These are phyloP conservation scores for Julus scandinavius DNA, from an alignment of 2,888 invertebrate species.

Conservation along the genomic window DNA sequence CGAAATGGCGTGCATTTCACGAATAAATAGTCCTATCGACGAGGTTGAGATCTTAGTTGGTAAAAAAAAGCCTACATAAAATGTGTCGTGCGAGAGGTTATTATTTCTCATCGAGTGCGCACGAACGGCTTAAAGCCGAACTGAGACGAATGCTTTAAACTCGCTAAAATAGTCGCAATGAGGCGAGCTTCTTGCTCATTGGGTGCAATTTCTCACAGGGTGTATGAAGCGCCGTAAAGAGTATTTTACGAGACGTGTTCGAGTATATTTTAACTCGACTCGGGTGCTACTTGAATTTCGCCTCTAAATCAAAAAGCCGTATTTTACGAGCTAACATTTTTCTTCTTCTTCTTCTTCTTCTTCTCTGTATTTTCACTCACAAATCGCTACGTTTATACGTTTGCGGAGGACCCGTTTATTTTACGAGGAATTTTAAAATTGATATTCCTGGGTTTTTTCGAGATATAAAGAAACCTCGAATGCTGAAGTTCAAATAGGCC, in stretches of 20 bases:
- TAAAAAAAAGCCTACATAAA: constrained; percentile 3
- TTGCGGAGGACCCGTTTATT: constrained; percentile 38
- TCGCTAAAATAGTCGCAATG: background rate
- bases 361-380: constrained; percentile 20
- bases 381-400: constrained; percentile 22
- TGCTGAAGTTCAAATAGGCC: background rate
- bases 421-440: constrained; percentile 21
- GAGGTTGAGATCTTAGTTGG: constrained; percentile 43
- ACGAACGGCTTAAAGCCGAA: constrained; percentile 33
- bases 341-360: constrained; percentile 27
- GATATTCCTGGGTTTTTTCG: constrained; percentile 10
- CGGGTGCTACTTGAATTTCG: constrained; percentile 38
- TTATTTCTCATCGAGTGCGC: constrained; percentile 40
- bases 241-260: constrained; percentile 36
- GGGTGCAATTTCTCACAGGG: constrained; percentile 27
- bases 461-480: background rate
- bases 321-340: constrained; percentile 38
- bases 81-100: constrained; percentile 2
- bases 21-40: constrained; percentile 38
- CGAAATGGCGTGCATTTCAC: constrained; percentile 36
- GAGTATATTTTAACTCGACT: constrained; percentile 42
- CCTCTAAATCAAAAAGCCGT: constrained; percentile 42
- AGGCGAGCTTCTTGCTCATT: background rate
- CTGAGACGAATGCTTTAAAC: constrained; percentile 31
- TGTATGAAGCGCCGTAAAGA: constrained; percentile 12